Base-by-base conservation (phyloP, 1,140 invertebrate genomes). In the Drosophila aff. region DNA sequence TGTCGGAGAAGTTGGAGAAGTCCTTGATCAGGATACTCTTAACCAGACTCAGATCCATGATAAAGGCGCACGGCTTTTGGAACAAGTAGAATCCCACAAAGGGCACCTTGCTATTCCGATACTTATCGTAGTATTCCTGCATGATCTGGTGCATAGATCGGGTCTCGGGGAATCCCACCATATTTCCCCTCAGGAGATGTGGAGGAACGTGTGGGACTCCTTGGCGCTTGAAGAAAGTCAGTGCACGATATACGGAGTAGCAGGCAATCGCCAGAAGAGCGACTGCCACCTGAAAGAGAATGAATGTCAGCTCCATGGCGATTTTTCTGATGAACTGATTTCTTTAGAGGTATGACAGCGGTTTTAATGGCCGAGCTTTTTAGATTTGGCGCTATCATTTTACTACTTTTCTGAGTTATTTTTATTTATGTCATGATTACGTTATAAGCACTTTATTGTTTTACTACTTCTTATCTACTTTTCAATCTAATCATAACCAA, bases 11-110 rank as follows among this genome's bases (percentile, higher is more conserved):
- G 31, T 92, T 76, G 4, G 93, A 79, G 57, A 95, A 95, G 68
- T 96, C 94, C 79, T 94, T 95, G 3, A 94, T 93, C 26, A 96
- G 72, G 7, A 96, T 93, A 26, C 93, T 80, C 77, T 95, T 95
- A 0, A 95, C 93, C 1, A 96, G 75, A 4, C 95, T 93, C 3
- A 94, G 92, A 76, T 96, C 94, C 28, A 93, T 81, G 7, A 94
- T 71, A 9, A 93, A 91, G 15, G 93, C 76, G 0, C 92, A 76
- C 0, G 95, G 95, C 11, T 93, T 93, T 2, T 92, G 82, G 74
- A 93, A 80, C 9, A 81, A 76, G 77, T 87, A 94, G n/a, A 92
- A 85, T 18, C 94, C 93, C 7, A 75, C 86, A 46, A 92, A 92
- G 0, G 91, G 91, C 2, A 57, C 74, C 10, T 74, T 82, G 21